Base-by-base conservation (phyloP, 1,140 invertebrate species). In the Ceratosolen fusciceps region DNA sequence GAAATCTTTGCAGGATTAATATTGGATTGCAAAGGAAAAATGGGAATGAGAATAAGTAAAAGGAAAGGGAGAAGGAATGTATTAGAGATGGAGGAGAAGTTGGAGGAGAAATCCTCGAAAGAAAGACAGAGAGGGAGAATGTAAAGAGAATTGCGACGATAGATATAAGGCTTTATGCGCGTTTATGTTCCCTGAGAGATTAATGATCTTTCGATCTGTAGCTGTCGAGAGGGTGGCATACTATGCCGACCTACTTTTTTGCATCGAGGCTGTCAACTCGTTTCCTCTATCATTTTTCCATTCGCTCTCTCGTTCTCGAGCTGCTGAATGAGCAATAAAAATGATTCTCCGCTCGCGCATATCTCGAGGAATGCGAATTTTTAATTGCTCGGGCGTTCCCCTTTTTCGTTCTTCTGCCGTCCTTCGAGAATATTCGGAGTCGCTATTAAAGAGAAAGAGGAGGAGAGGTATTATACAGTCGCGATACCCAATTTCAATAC, bases 111-210 rank as follows among this genome's bases (percentile, higher is more conserved):
- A 58, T 58, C 31, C 19, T 24, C 24, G 2, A 39, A 73, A 60
- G 9, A 16, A 43, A 58, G 52, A 56, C 8, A 43, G 29, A 26
- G 2, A 29, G 54, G 12, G 21, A 56, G 39, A 56, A 68, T 68
- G 62, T 31, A 77, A 77, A 71, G 16, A 49, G 60, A 77, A 77
- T 77, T 77, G 62, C 37, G 26, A 52, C 65, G 49, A n/a, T 62
- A 43, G 73, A 62, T 74, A 47, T 39, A 62, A 43, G 39, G 56
- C 12, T 21, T n/a, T n/a, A 1, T 34, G 19, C n/a, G 3, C 47
- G 5, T 19, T 52, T 68, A 10, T 29, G 26, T 9, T 8, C 19
- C 14, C 26, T 31, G 26, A 24, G 2, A 58, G 65, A 77, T 77
- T 71, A 71, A 77, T 54, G 75, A 47, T 71, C 65, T 58, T 71